Evolutionary conservation across 2,797 vertebrate species (phyloP).

Genomic region (Paratrypauchen microcephalus): DNA sequence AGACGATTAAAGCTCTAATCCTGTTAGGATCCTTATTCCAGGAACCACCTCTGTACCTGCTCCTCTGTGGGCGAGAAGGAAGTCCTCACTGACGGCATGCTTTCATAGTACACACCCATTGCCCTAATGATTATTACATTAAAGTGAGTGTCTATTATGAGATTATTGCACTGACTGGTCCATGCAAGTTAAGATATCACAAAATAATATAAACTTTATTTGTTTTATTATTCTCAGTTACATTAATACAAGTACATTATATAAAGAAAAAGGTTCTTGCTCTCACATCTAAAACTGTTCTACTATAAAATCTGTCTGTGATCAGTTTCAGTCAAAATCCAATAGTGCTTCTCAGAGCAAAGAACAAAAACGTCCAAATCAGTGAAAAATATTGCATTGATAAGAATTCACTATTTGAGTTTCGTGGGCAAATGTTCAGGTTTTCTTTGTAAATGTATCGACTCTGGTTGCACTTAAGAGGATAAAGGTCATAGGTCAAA

Average conservation of each 20-base stretch:
- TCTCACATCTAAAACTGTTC: neutral
- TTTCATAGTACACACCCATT: neutral
- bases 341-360: neutral
- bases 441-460: neutral
- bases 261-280: too few relatives aligned
- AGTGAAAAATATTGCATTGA: neutral
- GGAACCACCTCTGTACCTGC: constrained; percentile 12
- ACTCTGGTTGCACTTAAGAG: neutral
- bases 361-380: neutral
- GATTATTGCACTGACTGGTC: neutral
- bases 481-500: neutral
- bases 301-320: neutral
- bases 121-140: neutral
- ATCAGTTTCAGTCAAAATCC: neutral
- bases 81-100: neutral
- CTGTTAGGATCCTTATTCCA: constrained; percentile 24
- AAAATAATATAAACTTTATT: neutral
- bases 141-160: neutral
- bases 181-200: neutral
- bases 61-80: neutral
- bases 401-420: neutral
- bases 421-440: neutral
- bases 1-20: constrained; percentile 31
- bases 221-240: neutral
- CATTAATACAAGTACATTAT: neutral